phyloP scores from a whole-genome alignment of 2,888 invertebrate species.

The Margaritifera margaritifera region DNA sequence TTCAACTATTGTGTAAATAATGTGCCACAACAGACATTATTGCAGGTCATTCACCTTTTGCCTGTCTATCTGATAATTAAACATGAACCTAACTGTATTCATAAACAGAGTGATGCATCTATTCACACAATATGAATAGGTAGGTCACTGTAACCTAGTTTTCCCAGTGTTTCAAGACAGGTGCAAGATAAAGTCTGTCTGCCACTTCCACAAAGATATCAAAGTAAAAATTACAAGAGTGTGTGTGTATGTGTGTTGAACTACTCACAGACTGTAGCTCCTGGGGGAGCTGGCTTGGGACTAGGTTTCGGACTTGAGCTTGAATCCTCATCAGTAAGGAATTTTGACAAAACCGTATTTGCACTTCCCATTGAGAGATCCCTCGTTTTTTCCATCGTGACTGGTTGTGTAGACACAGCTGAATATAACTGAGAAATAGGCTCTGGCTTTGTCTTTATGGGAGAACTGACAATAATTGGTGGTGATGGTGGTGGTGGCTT shows the following conservation, averaged over 20 bases:
- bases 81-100: too few relatives aligned
- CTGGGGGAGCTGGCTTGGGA: conserved; percentile 66
- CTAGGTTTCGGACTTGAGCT: conserved; percentile 62
- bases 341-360: conserved; percentile 30
- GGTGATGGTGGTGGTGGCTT: conserved; percentile 36
- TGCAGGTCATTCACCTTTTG: too few relatives aligned
- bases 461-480: conserved; percentile 49
- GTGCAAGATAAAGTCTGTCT: too few relatives aligned
- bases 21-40: too few relatives aligned
- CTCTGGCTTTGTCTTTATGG: conserved; percentile 36
- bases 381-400: conserved; percentile 21
- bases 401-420: background rate
- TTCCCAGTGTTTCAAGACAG: too few relatives aligned
- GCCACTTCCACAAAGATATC: too few relatives aligned
- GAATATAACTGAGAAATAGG: conserved; percentile 15
- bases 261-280: conserved; percentile 67
- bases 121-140: too few relatives aligned
- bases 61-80: too few relatives aligned
- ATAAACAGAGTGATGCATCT: too few relatives aligned
- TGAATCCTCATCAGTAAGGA: conserved; percentile 58
- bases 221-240: too few relatives aligned
- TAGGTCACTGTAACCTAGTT: too few relatives aligned
- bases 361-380: conserved; percentile 25
- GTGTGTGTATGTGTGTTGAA: background rate
- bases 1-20: too few relatives aligned